Evolutionary conservation across 2,797 vertebrate species (phyloP).

Genomic region (Sorex maritimensis): DNA sequence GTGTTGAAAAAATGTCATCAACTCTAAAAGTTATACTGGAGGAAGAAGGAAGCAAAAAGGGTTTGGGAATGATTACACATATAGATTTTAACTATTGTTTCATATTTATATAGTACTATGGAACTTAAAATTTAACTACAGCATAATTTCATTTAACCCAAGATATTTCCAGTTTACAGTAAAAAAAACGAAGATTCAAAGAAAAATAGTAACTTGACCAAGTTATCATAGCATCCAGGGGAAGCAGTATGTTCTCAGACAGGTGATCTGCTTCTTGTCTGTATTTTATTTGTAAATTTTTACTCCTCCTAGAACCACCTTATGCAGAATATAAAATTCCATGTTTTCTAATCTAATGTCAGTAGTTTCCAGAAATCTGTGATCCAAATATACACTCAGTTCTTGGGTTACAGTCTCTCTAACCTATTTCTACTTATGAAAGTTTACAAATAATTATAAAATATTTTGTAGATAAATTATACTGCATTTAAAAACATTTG

Average conservation of each 20-base stretch:
- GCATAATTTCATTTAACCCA: neutral
- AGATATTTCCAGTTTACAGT: neutral
- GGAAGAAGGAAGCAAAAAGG: conserved; percentile 10
- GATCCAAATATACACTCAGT: neutral
- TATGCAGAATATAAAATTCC: neutral
- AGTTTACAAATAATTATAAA: neutral
- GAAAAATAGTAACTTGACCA: neutral
- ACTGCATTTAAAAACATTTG: conserved; percentile 35
- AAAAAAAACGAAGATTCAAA: conserved; percentile 9
- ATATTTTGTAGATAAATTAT: conserved; percentile 50
- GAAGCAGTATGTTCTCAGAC: neutral
- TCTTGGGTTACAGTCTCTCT: neutral
- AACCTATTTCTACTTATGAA: conserved; percentile 17
- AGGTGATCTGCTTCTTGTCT: neutral
- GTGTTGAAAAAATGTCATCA: neutral
- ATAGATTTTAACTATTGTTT: conserved; percentile 14
- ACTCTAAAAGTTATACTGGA: neutral
- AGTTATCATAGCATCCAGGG: neutral
- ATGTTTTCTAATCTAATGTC: neutral
- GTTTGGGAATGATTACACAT: neutral
- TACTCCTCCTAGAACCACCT: neutral
- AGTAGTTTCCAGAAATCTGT: conserved; percentile 37
- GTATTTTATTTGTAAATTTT: neutral
- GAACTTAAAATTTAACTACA: conserved; percentile 4
- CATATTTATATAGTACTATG: neutral